Evolutionary conservation across 2,113 vertebrate genomes (phyloP).

Genomic region (Plecotus auritus): DNA sequence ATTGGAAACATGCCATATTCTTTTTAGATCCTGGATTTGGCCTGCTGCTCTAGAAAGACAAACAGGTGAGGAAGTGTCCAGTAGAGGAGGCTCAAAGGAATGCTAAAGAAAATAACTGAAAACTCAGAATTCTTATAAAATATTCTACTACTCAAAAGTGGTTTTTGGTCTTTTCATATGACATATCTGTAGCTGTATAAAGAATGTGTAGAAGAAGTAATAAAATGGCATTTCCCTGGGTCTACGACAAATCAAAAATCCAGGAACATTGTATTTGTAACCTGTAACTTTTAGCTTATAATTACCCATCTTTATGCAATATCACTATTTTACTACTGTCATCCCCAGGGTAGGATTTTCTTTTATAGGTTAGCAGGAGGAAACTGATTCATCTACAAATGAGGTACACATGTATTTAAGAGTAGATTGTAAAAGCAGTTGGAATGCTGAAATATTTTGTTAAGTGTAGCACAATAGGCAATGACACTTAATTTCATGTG

Average conservation of each 20-base stretch:
- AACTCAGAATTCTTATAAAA: not conserved
- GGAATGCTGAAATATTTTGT: not conserved
- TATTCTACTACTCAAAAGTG: not conserved
- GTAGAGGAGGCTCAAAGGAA: not conserved
- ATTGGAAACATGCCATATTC: not conserved
- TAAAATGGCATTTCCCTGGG: not conserved
- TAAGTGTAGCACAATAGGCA: not conserved
- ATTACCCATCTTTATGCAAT: not conserved
- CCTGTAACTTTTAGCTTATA: not conserved
- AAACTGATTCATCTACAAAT: not conserved
- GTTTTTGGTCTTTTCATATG: not conserved
- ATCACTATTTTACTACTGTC: conserved; percentile 9
- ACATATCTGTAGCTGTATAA: not conserved
- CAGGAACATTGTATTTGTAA: not conserved
- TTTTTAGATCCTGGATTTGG: not conserved
- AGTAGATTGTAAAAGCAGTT: not conserved
- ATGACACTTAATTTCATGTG: conserved; percentile 34
- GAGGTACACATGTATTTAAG: not conserved
- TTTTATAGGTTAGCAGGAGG: not conserved
- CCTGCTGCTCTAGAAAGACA: not conserved
- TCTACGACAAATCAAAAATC: not conserved
- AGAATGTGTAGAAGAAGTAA: not conserved
- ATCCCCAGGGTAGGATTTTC: not conserved
- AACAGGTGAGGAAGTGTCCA: not conserved
- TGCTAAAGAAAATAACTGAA: not conserved